Base-by-base conservation (phyloP, 2,113 vertebrate species). In the Dicerorhinus sumatrensis region DNA sequence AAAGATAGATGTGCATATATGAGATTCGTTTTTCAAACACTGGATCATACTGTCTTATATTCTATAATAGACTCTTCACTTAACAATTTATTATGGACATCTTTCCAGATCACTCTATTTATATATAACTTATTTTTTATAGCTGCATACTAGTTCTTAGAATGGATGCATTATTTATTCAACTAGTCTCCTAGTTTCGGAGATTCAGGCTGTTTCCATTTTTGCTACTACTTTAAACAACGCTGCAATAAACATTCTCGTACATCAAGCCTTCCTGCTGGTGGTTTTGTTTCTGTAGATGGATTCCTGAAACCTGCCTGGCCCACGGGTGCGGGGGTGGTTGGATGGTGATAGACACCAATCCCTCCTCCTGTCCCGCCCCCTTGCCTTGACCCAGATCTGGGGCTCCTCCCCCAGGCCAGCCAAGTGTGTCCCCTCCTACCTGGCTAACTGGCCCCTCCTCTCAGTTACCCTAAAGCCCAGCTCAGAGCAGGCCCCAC, bases 81-180 rank as follows among this genome's bases (percentile, higher is more conserved):
- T 77, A 73, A 79, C 85, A 81, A 12, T 42, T 86, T 91, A 56
- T 80, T 56, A n/a, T 3, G 84, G 51, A 48, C 42, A 23, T 31
- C 83, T 77, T 94, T 85, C 79, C 63, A 83, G 79, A 72, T 83
- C 33, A 69, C 39, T 27, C 69, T 86, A n/a, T 91, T 88, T 89
- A 82, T 63, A 91, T 46, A 13, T 89, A 94, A 97, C 94, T 97
- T 96, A 97, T 96, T 97, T 97, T 95, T 92, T 89, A 95, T 82
- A 90, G 90, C 76, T 91, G 33, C 31, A 23, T 94, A 77, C 69
- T 91, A 70, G 89, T 89, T 62, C 23, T 93, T 82, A 79, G 46
- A 86, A 58, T 77, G 81, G 20, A 84, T 36, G 62, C 27, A 25
- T 93, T 97, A 96, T 96, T 93, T 98, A 95, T 97, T 86, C 75